A percentile compares a stretch with the other conserved stretches of the same genome.
Evolutionary conservation across 2,113 vertebrate genomes (phyloP).

Genomic region (Triplophysa siluroides): DNA sequence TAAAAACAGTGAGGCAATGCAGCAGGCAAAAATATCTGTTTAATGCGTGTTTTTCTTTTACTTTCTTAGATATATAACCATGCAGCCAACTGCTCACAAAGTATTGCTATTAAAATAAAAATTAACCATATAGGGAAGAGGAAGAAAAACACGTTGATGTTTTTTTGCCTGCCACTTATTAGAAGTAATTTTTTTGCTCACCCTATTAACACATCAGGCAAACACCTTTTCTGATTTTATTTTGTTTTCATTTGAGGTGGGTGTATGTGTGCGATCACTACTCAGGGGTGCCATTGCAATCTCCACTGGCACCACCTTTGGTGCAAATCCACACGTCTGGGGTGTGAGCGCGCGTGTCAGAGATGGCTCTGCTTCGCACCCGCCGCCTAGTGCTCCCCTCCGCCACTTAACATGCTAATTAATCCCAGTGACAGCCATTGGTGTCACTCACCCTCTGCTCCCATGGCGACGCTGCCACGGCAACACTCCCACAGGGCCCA

Average conservation of each 20-base stretch:
- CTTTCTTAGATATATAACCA: too few species aligned
- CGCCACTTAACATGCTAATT: slow-evolving; percentile 77
- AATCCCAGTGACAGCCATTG: slow-evolving; percentile 70
- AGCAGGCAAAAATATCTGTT: too few species aligned
- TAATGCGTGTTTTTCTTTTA: too few species aligned
- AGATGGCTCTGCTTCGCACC: slow-evolving; percentile 41
- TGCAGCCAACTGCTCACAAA: not conserved
- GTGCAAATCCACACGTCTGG: slow-evolving; percentile 37
- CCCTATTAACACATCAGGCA: slow-evolving; percentile 13
- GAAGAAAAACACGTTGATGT: not conserved
- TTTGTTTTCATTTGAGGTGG: not conserved
- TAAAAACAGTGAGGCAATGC: too few species aligned
- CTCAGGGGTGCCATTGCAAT: slow-evolving; percentile 17
- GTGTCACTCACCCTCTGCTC: slow-evolving; percentile 72
- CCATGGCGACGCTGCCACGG: slow-evolving; percentile 65
- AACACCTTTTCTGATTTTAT: slow-evolving; percentile 39
- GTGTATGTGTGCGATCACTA: slow-evolving; percentile 10
- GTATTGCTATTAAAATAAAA: not conserved
- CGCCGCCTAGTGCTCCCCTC: slow-evolving; percentile 60
- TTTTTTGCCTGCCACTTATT: slow-evolving; percentile 14
- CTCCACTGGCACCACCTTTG: slow-evolving; percentile 27
- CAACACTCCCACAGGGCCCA: slow-evolving; percentile 71
- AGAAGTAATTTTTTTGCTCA: not conserved
- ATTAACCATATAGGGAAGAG: not conserved
- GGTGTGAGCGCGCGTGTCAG: slow-evolving; percentile 26